Percentiles rank a stretch among this genome's conserved stretches.
phyloP scores from a whole-genome alignment of 2,113 vertebrate genomes.

The Pseudonaja textilis region DNA sequence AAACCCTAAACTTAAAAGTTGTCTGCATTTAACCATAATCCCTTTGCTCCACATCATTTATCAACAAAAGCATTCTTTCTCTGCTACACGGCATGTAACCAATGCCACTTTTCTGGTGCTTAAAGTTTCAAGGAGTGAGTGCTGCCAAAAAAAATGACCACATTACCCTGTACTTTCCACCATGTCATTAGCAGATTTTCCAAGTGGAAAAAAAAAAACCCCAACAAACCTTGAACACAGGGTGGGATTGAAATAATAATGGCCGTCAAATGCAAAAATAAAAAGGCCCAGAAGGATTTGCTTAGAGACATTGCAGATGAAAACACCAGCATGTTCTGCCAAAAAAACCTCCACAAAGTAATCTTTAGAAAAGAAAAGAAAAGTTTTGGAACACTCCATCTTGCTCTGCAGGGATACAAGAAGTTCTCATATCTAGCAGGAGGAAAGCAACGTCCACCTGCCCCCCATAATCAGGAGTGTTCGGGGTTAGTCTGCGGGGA shows the following conservation, averaged over 20 bases:
- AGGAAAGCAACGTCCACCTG: background rate
- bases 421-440: background rate
- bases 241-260: background rate
- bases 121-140: background rate
- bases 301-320: background rate
- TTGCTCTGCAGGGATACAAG: background rate
- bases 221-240: background rate
- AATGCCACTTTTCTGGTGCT: background rate
- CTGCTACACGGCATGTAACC: background rate
- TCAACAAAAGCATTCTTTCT: background rate
- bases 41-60: background rate
- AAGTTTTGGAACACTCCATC: background rate
- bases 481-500: background rate
- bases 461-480: background rate
- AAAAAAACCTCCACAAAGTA: background rate
- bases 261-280: background rate
- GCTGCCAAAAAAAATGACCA: background rate
- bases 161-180: background rate
- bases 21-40: slow-evolving; percentile 21
- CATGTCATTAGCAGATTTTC: slow-evolving; percentile 12
- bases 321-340: background rate
- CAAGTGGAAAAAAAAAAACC: accelerated
- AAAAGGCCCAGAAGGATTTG: background rate
- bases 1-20: background rate
- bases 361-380: background rate